Percentiles rank a stretch among this genome's conserved stretches.
Conservation (phyloP, 2,113 vertebrate species). For the Chamaetylas fuelleborni region DNA sequence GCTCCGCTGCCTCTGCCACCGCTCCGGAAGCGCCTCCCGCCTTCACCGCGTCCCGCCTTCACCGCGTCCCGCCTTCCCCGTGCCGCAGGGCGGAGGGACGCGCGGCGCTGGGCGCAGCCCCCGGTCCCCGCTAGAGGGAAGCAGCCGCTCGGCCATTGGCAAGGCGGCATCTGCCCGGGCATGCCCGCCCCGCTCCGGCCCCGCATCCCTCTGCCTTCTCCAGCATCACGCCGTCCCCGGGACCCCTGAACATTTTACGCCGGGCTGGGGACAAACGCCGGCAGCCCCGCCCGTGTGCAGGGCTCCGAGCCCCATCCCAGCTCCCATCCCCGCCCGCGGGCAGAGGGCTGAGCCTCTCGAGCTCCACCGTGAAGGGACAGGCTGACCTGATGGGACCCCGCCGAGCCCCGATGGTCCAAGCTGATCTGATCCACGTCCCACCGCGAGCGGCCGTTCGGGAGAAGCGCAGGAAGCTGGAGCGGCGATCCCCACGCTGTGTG, state of each 20-base stretch:
- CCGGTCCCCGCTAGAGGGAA: slow-evolving; percentile 27
- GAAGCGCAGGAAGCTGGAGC: background rate
- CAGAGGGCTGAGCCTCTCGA: background rate
- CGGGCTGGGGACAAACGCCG: too few relatives aligned
- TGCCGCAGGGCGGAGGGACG: background rate
- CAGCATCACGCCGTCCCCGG: too few relatives aligned
- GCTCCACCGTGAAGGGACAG: background rate
- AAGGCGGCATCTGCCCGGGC: background rate
- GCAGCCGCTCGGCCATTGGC: background rate
- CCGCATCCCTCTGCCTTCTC: background rate
- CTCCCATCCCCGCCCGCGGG: background rate
- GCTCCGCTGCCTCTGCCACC: background rate
- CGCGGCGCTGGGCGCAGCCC: background rate
- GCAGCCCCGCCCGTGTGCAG: background rate
- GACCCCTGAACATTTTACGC: too few relatives aligned
- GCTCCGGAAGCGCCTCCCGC: background rate
- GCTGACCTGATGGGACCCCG: background rate
- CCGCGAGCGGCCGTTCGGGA: background rate
- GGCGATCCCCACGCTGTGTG: background rate
- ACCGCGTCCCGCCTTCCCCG: background rate
- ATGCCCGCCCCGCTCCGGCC: background rate
- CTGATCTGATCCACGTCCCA: rapidly evolving
- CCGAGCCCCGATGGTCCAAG: background rate
- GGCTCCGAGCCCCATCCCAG: too few relatives aligned
- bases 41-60: background rate